phyloP scores from a whole-genome alignment of 2,113 vertebrate genomes.

The Fregetta grallaria region DNA sequence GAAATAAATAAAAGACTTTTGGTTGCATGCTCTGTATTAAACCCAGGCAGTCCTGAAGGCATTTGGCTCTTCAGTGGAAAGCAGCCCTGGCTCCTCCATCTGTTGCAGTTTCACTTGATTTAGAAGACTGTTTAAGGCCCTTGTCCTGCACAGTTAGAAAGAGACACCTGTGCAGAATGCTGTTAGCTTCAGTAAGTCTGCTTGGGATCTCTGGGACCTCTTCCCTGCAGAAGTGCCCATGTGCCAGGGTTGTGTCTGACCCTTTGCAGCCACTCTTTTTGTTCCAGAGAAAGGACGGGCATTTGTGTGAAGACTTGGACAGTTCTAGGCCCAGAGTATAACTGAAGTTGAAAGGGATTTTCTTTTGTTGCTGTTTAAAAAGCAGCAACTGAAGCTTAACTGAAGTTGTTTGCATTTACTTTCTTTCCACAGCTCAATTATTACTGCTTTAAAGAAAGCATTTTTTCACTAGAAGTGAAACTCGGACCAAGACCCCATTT shows the following conservation, averaged over 20 bases:
- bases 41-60: slow-evolving; percentile 40
- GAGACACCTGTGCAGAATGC: not conserved
- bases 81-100: not conserved
- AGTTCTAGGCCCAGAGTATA: not conserved
- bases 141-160: not conserved
- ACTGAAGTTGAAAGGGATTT: not conserved
- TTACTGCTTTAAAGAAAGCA: not conserved
- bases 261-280: not conserved
- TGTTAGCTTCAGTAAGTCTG: not conserved
- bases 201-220: not conserved
- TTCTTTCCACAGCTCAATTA: not conserved
- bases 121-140: not conserved
- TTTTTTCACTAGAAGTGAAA: not conserved
- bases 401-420: not conserved
- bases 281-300: not conserved
- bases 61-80: slow-evolving; percentile 34
- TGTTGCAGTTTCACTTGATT: not conserved
- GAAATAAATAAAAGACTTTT: slow-evolving; percentile 49
- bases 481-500: not conserved
- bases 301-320: not conserved
- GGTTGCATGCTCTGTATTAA: slow-evolving; percentile 38
- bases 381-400: not conserved
- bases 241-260: not conserved
- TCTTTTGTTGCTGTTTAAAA: not conserved
- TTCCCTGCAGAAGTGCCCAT: accelerated